A percentile compares a stretch with the other conserved stretches of the same genome.
phyloP scores from a whole-genome alignment of 1,140 invertebrate species.

The Mamestra configurata region DNA sequence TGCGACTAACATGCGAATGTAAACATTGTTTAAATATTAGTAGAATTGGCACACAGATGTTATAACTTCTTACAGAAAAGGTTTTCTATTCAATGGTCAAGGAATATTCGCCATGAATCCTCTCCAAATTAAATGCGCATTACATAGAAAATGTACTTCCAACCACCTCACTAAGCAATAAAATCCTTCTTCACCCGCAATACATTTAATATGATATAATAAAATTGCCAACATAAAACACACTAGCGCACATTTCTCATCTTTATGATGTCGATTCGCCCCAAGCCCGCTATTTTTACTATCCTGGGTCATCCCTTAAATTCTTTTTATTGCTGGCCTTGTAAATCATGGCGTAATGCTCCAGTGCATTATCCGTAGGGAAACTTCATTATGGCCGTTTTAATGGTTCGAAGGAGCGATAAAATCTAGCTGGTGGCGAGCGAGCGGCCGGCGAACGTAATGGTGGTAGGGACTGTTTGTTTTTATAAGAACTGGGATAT shows the following conservation, averaged over 20 bases:
- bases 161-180: conserved; percentile 18
- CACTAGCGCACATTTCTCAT: conserved; percentile 76
- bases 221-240: conserved; percentile 60
- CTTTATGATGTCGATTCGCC: conserved; percentile 76
- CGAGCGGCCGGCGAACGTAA: conserved; percentile 56
- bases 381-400: conserved; percentile 87
- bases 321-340: conserved; percentile 86
- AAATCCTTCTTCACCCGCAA: conserved; percentile 5
- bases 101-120: neutral
- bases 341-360: conserved; percentile 87
- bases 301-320: conserved; percentile 84
- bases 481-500: conserved; percentile 43
- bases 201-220: conserved; percentile 59
- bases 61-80: too few species aligned
- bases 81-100: too few species aligned
- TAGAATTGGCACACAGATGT: too few species aligned
- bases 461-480: conserved; percentile 57
- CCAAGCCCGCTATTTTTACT: conserved; percentile 71
- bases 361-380: conserved; percentile 83
- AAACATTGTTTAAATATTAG: too few species aligned
- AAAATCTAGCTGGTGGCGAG: conserved; percentile 81
- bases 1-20: too few species aligned
- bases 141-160: neutral
- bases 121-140: neutral
- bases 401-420: conserved; percentile 86